phyloP scores from a whole-genome alignment of 2,888 invertebrate species.

The Phyllotreta striolata region DNA sequence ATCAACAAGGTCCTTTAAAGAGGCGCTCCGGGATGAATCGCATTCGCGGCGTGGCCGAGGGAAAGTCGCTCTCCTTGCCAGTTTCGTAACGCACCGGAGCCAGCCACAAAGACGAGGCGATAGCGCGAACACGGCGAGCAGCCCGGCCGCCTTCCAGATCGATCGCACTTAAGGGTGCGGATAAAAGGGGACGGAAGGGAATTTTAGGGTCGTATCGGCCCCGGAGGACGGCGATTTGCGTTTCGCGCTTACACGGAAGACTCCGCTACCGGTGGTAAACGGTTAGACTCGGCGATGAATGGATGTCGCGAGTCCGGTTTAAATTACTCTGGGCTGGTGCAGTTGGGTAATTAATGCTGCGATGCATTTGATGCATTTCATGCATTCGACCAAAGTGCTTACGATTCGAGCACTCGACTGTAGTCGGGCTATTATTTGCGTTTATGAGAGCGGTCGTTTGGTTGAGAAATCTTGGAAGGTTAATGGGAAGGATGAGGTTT shows the following conservation, averaged over 20 bases:
- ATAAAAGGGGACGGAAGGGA: constrained; percentile 30
- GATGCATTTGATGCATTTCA: no score
- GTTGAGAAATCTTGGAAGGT: no score
- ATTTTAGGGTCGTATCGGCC: constrained; percentile 20
- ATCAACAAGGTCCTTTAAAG: constrained; percentile 14
- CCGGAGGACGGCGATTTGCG: background rate
- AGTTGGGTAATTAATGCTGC: no score
- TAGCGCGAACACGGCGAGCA: constrained; percentile 28
- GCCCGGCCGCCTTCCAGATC: constrained; percentile 36
- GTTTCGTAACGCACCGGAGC: constrained; percentile 14
- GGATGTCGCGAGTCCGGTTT: no score
- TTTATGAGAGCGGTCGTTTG: no score
- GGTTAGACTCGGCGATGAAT: no score
- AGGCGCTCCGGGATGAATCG: constrained; percentile 11
- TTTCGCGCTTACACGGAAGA: background rate
- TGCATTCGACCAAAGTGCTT: no score
- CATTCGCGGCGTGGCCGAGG: constrained; percentile 1
- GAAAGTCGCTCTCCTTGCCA: constrained; percentile 9
- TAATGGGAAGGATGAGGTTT: no score
- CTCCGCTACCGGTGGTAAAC: background rate
- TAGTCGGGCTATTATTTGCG: no score
- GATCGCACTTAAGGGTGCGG: constrained; percentile 38
- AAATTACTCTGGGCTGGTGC: no score
- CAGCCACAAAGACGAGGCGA: constrained; percentile 27
- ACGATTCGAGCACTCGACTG: no score